Evolutionary conservation across 2,888 invertebrate species (phyloP).

Genomic region (Lamellibrachia columna): DNA sequence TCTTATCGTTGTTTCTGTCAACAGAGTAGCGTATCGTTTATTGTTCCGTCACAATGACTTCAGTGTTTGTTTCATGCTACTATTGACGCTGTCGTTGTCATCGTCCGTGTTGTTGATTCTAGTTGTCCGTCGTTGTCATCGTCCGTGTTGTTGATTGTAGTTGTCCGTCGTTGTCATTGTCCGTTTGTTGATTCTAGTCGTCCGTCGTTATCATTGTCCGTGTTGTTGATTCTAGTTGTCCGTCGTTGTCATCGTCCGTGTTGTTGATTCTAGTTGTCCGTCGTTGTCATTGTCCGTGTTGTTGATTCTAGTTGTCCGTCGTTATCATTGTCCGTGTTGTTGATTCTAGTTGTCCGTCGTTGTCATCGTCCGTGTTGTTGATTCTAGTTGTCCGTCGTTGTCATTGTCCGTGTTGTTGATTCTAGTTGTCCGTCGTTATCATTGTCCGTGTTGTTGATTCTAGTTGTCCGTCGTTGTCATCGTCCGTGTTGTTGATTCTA

Average conservation of each 20-base stretch:
- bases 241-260: neutral
- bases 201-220: neutral
- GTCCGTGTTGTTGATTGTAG: neutral
- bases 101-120: too few species aligned
- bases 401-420: neutral
- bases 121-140: too few species aligned
- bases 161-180: neutral
- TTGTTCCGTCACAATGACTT: neutral
- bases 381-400: too few species aligned
- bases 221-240: too few species aligned
- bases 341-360: neutral
- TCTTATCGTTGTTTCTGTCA: neutral
- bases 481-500: neutral
- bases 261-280: neutral
- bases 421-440: neutral
- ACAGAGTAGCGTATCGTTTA: neutral
- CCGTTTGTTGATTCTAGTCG: too few species aligned
- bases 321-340: neutral
- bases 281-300: neutral
- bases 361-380: neutral
- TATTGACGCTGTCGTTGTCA: neutral
- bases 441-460: neutral
- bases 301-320: too few species aligned
- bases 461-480: too few species aligned
- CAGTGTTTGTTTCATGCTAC: neutral